Base-by-base conservation (phyloP, 1,140 invertebrate species). In the Drosophila neocordata region DNA sequence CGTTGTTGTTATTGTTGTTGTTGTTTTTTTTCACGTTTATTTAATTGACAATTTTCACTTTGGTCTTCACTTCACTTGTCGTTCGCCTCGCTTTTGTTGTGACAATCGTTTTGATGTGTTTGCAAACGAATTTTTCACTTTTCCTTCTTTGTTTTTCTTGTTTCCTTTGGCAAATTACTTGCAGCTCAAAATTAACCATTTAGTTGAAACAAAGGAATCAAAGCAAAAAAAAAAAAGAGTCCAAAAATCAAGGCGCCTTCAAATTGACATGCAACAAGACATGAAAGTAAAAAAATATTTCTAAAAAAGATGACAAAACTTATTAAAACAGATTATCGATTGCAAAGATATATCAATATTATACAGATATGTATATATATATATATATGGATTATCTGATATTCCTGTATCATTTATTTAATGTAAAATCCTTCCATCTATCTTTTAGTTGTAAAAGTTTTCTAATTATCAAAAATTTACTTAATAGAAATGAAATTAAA, bases 21-120 rank as follows among this genome's bases (percentile, higher is more conserved):
- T 3, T 22, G 4, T 55, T 27, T 31, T 70, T 76, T 63, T 57
- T 24, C 41, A 48, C 41, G 9, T 24, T 24, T 37, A 77, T 87
- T 87, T 85, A 85, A 85, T 85, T 85, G 82, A 87, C 82, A 85
- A 85, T 85, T 85, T 87, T 78, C 83, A 87, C 74, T 87, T 81
- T 85, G 64, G 60, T 59, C 63, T 60, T 57, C 27, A 31, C 12
- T 57, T 35, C 34, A 31, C 15, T 20, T 35, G 55, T 24, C 20
- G 68, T 51, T 24, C 13, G 41, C 18, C 61, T n/a, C 61, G 71
- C 71, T 76, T 85, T 85, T 85, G 82, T 87, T 85, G 82, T 85
- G 82, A 85, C 82, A 87, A 27, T 69, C 68, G 74, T 82, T 77
- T 78, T 87, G 81, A 85, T 87, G 81, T 87, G 81, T 85, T 81